Evolutionary conservation across 1,140 invertebrate genomes (phyloP), one percentile per base, ranked within the genome.

Genomic region (Cydia splendana): DNA sequence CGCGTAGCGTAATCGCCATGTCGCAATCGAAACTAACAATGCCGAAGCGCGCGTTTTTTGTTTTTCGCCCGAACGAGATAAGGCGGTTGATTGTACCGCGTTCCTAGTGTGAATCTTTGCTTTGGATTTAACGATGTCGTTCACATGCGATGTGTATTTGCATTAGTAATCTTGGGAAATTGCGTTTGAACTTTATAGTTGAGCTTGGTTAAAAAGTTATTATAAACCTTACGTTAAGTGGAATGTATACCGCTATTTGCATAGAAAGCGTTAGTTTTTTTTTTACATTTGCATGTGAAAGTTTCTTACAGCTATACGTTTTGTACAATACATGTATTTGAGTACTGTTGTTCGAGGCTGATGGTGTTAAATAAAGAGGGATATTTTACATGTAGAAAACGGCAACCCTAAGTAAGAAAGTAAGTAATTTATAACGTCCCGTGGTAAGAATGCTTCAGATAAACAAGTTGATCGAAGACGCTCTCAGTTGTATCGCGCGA

Each of bases 381-480:
- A 62, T 62, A 62, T 62, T 62, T 76, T 24, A 76, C 73, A 38
- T 73, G 65, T 65, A n/a, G 48, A 77, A 82, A 62, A 75, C 78
- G 77, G 77, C 82, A 84, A 77, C 80, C 82, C 81, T 84, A 78
- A 75, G 74, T 69, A 42, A 73, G 76, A 71, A 69, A 62, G 79
- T 67, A 76, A 51, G 78, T 82, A 81, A 83, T 84, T 83, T 84
- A 84, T 84, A 65, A 83, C 76, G 77, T 83, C 79, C 42, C 69
- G 76, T 75, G 77, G 78, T 67, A 62, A 79, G 81, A 83, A 79
- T 79, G 75, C 80, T 76, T 79, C 75, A 83, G 85, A 87, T 84
- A 85, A 85, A 83, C 78, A 77, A 51, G 78, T 78, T 85, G 85
- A 87, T 87, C 80, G 85, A 85, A 82, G 80, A 84, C 80, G 78